Evolutionary conservation across 2,797 vertebrate species (phyloP).

Genomic region (Cyclura pinguis): DNA sequence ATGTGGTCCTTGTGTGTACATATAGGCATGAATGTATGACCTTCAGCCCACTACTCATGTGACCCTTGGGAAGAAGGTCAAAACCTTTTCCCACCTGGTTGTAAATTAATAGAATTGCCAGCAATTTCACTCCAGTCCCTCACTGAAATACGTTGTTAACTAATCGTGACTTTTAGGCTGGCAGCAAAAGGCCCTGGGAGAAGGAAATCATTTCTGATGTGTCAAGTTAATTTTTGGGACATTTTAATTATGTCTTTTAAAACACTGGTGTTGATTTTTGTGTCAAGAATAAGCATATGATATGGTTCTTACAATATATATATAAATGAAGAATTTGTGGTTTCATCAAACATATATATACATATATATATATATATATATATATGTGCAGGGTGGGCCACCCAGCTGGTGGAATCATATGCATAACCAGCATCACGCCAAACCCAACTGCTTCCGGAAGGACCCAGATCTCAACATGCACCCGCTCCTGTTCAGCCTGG

Average conservation of each 20-base stretch:
- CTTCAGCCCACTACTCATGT: background rate
- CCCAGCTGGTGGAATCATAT: constrained; percentile 80
- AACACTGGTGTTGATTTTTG: no score
- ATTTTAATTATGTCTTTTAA: background rate
- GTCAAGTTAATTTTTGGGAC: background rate
- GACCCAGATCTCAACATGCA: constrained; percentile 82
- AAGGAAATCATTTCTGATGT: background rate
- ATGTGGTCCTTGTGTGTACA: background rate
- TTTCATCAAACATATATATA: constrained; percentile 4
- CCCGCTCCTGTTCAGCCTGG: constrained; percentile 77
- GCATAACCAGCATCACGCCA: constrained; percentile 82
- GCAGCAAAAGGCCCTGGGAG: no score
- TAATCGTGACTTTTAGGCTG: background rate
- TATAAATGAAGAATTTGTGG: background rate
- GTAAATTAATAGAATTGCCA: no score
- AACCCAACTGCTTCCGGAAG: constrained; percentile 81
- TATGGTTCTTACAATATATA: background rate
- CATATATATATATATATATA: background rate
- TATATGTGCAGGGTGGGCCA: constrained; percentile 71
- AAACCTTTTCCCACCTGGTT: no score
- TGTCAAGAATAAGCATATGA: background rate
- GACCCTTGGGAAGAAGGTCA: no score
- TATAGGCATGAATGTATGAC: background rate
- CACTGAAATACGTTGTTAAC: no score
- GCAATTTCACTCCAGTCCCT: no score